phyloP scores from a whole-genome alignment of 53 echinoderm and acorn worm genomes.

The Echinometra lucunter region DNA sequence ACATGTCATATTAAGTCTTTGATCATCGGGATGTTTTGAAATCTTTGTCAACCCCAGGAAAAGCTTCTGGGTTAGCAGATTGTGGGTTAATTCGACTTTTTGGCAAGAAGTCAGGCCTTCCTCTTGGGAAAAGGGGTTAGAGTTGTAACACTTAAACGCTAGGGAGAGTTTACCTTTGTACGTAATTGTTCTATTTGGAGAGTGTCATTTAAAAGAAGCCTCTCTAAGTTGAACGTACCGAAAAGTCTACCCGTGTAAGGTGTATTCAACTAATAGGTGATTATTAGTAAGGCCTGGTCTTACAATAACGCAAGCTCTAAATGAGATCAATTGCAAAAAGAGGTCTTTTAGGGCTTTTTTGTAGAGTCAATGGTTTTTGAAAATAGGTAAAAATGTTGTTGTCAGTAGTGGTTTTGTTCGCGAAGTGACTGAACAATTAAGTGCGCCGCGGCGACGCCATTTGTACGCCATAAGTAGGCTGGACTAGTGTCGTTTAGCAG shows the following conservation, averaged over 20 bases:
- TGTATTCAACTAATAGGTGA: slow-evolving; percentile 57
- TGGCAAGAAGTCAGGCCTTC: background rate
- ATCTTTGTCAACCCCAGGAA: background rate
- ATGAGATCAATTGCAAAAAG: slow-evolving; percentile 32
- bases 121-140: slow-evolving; percentile 49
- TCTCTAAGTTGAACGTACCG: background rate
- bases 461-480: background rate
- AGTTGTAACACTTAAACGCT: slow-evolving; percentile 60
- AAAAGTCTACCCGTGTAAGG: background rate
- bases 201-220: slow-evolving; percentile 55
- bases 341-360: background rate
- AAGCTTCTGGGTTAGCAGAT: background rate
- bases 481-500: slow-evolving; percentile 9
- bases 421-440: slow-evolving; percentile 35
- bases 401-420: slow-evolving; percentile 39
- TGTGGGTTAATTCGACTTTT: background rate
- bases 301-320: background rate
- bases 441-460: slow-evolving; percentile 31
- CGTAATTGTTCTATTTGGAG: slow-evolving; percentile 55
- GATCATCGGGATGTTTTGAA: background rate
- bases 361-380: background rate
- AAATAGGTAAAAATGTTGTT: slow-evolving; percentile 12
- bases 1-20: slow-evolving; percentile 31
- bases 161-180: slow-evolving; percentile 38
- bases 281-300: slow-evolving; percentile 50